Percentiles rank a stretch among this genome's conserved stretches.
phyloP scores from a whole-genome alignment of 2,797 vertebrate genomes.

The Rachycentron canadum region DNA sequence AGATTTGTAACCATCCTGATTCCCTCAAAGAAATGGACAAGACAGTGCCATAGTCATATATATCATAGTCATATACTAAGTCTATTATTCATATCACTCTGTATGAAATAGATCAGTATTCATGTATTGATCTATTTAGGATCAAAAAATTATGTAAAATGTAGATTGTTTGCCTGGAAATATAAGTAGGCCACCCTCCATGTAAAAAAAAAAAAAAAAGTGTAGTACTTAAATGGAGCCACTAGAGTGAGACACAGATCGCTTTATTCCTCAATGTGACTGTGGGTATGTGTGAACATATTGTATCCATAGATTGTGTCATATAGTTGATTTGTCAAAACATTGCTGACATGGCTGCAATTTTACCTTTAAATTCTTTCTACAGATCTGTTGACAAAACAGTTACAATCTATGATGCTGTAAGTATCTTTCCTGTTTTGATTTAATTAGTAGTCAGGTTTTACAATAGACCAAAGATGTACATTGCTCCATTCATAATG shows the following conservation, averaged over 20 bases:
- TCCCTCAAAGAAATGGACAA: background rate
- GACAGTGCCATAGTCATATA: background rate
- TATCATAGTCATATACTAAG: background rate
- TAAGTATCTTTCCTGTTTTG: constrained; percentile 67
- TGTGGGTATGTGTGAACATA: background rate
- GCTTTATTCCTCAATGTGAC: constrained; percentile 21
- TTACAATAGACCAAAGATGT: background rate
- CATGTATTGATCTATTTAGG: constrained; percentile 42
- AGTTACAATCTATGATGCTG: constrained; percentile 83
- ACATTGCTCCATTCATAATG: background rate
- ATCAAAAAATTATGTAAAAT: constrained; percentile 45
- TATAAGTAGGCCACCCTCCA: constrained; percentile 28
- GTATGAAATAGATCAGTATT: constrained; percentile 26
- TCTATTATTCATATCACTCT: constrained; percentile 21
- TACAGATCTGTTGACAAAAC: constrained; percentile 87
- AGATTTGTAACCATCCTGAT: background rate
- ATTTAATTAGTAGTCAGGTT: background rate
- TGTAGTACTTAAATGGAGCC: constrained; percentile 43
- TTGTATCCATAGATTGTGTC: constrained; percentile 1
- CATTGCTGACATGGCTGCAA: background rate
- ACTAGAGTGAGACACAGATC: constrained; percentile 70
- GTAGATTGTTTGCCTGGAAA: constrained; percentile 24
- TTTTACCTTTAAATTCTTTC: constrained; percentile 8
- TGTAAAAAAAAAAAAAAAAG: too few relatives aligned
- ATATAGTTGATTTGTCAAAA: background rate